Evolutionary conservation across 2,113 vertebrate species (phyloP), one percentile per base, ranked within the genome.

Genomic region (Notarius quadriscutis): DNA sequence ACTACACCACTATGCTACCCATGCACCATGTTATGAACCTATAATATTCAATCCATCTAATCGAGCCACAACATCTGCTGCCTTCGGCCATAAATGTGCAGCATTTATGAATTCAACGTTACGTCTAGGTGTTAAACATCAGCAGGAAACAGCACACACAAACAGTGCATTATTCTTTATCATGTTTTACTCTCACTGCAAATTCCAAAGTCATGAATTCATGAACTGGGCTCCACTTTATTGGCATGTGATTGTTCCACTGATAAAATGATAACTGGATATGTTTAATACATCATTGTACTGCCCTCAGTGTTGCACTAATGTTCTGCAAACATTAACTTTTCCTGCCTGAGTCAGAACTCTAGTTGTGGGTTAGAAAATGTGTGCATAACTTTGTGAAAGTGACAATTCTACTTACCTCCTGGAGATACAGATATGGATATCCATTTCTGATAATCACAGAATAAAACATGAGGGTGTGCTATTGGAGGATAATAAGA

Each of bases 241-340:
- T n/a, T 25, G 22, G 12, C 12, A 67, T 25, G 48, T 67, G 14
- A 67, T 22, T 17, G 34, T 51, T 83, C 14, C 22, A 50, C 22
- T 83, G 81, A 41, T 82, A 65, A 82, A 20, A 34, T 50, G 60
- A 65, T 65, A 83, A 62, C 60, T 67, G 30, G 50, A 50, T 41
- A 18, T 84, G 55, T 15, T 50, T 71, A 20, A 58, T 34, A 17
- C 20, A 51, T 30, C 53, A 58, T 30, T 57, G 17, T 10, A 12
- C 15, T 50, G 8, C 34, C 27, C 18, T 15, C 5, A 1, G 10
- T 65, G 41, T 69, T 75, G 34, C 11, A 7, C 34, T 22, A 1
- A 25, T 55, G 25, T 69, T 57, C 34, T 30, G 15, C 72, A 27
- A 41, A 41, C 55, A 84, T 17, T 25, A 72, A 60, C 30, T 27